Evolutionary conservation across 2,797 vertebrate species (phyloP), one percentile per base, ranked within the genome.

Genomic region (Melanogrammus aeglefinus): DNA sequence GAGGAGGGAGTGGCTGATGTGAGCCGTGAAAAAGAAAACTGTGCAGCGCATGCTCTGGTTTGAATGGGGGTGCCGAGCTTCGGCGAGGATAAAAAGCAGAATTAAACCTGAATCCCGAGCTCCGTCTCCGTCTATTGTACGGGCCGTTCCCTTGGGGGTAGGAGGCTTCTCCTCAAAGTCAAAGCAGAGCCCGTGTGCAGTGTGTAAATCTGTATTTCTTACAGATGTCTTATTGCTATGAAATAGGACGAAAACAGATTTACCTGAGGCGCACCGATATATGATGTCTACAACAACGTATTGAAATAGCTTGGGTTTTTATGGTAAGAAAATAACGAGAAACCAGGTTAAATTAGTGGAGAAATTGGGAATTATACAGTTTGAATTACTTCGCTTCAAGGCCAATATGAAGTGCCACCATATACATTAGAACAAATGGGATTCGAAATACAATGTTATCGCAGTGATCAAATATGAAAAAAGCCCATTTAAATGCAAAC

Each of bases 401-500:
- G 63, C 24, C 63, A 69, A 69, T 69, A 69, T 69, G 63, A 69
- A 69, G 14, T 69, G 63, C 24, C 63, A 63, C 21, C 57, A 13
- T 69, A 27, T 69, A 27, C 24, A 10, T 69, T 69, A 69, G 27
- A 69, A 27, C 63, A 69, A 69, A 69, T 27, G 63, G 63, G n/a
- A 9, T 27, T 69, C 24, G n/a, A 69, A 27, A 69, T 69, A 9
- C 14, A 69, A 69, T 69, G 63, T 69, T 27, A 69, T 69, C 63
- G 27, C 63, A 69, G 63, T 69, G n/a, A 27, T 69, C 24, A 69
- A 69, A 69, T 69, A 2, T 69, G 63, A 69, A 69, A 33, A 24
- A 69, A 69, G 63, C 9, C 63, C 63, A 69, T 69, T 69, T 69
- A 69, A 69, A 69, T 69, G 63, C 63, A 69, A 69, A 69, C 24